Evolutionary conservation across 2,113 vertebrate genomes (phyloP).

Genomic region (Paramormyrops kingsleyae): DNA sequence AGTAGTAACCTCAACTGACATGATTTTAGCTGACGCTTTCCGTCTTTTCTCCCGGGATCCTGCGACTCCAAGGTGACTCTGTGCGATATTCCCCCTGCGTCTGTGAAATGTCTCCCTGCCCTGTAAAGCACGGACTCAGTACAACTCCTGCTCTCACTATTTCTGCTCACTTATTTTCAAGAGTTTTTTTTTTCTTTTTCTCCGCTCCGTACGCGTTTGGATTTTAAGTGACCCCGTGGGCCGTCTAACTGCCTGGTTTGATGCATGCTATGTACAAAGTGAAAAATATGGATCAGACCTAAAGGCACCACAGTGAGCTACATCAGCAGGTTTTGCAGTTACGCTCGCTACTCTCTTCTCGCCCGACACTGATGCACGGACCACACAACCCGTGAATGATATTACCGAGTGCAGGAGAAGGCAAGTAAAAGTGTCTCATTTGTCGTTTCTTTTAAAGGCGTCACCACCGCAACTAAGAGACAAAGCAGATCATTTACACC

Average conservation of each 20-base stretch:
- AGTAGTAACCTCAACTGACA: constrained; percentile 13
- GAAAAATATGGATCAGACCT: constrained; percentile 11
- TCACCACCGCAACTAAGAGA: not conserved
- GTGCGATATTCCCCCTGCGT: not conserved
- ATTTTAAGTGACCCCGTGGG: constrained; percentile 12
- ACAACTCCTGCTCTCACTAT: not conserved
- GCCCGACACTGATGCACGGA: not conserved
- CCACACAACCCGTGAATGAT: not conserved
- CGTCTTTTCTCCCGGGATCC: not conserved
- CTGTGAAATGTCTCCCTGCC: constrained; percentile 5
- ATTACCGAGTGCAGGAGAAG: not conserved
- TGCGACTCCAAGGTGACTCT: constrained; percentile 17
- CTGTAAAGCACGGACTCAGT: not conserved
- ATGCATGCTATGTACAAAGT: constrained; percentile 13
- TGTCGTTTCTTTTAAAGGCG: not conserved
- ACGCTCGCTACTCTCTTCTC: not conserved
- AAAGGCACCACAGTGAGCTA: not conserved
- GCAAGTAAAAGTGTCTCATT: not conserved
- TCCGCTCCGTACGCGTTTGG: not conserved
- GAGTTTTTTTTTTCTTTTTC: not conserved
- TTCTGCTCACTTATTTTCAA: not conserved
- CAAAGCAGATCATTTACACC: not conserved
- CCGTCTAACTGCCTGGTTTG: not conserved
- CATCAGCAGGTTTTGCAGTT: not conserved
- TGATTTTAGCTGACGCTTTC: constrained; percentile 2